A percentile compares a stretch with the other conserved stretches of the same genome.
Conservation (phyloP, 2,888 invertebrate species). For the Leptopterna dolabrata region DNA sequence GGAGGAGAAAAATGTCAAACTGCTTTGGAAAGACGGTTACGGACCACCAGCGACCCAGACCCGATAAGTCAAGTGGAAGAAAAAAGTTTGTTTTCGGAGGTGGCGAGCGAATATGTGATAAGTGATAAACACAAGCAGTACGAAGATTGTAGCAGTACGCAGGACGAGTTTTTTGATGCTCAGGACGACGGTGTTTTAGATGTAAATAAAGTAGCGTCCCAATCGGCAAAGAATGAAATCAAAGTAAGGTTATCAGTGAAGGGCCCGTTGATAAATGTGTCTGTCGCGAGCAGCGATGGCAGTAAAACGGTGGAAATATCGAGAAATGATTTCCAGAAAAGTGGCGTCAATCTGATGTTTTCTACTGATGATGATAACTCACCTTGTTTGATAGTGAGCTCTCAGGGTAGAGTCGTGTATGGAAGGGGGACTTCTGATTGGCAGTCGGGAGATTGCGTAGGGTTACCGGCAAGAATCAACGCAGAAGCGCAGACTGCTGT, state of each 20-base stretch:
- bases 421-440: not conserved
- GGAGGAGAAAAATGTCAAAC: not conserved
- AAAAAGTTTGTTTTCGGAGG: not conserved
- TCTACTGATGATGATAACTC: not conserved
- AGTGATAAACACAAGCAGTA: not conserved
- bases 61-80: not conserved
- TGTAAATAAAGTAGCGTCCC: not conserved
- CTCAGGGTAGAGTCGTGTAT: not conserved
- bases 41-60: not conserved
- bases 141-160: not conserved
- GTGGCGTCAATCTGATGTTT: not conserved
- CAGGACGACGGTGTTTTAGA: not conserved
- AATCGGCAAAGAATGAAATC: not conserved
- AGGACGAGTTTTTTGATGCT: conserved; percentile 11
- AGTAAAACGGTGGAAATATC: not conserved
- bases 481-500: conserved; percentile 19
- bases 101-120: not conserved
- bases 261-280: not conserved
- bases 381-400: not conserved
- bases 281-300: not conserved
- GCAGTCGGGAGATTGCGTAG: not conserved
- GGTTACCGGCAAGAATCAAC: not conserved
- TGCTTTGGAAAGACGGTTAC: not conserved
- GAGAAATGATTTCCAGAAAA: not conserved
- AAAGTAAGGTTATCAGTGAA: not conserved